phyloP scores from a whole-genome alignment of 2,113 vertebrate genomes.

The Marcusenius ussheri region DNA sequence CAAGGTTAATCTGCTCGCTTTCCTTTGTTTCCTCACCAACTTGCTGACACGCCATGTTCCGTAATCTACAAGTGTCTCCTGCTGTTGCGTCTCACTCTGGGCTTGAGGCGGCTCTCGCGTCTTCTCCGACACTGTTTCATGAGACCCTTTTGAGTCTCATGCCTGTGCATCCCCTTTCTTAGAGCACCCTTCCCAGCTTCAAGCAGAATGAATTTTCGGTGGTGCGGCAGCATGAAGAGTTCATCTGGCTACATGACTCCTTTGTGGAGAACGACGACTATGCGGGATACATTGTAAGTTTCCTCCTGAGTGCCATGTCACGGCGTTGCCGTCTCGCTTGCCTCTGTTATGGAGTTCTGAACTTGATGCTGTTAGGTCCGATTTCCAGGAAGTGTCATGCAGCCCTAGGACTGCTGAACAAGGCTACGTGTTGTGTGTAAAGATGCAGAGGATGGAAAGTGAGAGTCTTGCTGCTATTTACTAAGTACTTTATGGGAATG shows the following conservation, averaged over 20 bases:
- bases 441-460: neutral
- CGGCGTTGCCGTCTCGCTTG: neutral
- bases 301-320: neutral
- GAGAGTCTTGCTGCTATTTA: neutral
- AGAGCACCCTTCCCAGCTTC: slow-evolving; percentile 97
- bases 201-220: slow-evolving; percentile 98
- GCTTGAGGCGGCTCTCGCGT: neutral
- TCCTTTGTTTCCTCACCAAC: neutral
- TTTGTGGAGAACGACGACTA: slow-evolving; percentile 98
- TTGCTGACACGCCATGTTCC: neutral
- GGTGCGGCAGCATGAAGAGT: slow-evolving; percentile 95
- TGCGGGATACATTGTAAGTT: slow-evolving; percentile 93
- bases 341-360: neutral
- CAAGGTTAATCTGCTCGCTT: slow-evolving; percentile 64
- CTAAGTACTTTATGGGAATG: neutral
- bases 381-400: neutral
- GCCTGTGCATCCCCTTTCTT: slow-evolving; percentile 24
- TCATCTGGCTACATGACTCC: slow-evolving; percentile 98
- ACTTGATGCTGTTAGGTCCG: neutral
- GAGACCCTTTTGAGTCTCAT: neutral
- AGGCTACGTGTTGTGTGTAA: neutral
- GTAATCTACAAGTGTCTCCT: neutral
- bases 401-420: neutral
- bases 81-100: neutral
- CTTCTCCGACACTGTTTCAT: neutral